Conservation (phyloP, 2,113 vertebrate species). For the Polyodon spathula region DNA sequence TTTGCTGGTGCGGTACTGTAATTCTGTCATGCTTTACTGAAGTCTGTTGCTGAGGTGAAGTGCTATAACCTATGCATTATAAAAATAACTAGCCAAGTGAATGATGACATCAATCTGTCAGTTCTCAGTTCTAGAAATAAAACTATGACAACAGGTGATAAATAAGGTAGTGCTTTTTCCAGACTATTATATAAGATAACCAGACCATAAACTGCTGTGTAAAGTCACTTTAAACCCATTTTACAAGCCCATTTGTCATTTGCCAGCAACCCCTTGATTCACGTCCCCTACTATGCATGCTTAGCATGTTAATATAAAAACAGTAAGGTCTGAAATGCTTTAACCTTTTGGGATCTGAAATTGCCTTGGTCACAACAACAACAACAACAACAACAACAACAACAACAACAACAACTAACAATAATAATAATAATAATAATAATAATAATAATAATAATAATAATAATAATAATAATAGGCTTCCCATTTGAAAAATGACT, state of each 20-base stretch:
- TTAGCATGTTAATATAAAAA: background rate
- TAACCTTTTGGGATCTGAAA: too few species aligned
- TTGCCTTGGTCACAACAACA: background rate
- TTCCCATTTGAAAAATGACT: too few species aligned
- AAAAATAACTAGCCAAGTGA: too few species aligned
- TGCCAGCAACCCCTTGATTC: background rate
- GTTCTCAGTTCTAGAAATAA: background rate
- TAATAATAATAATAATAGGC: too few species aligned
- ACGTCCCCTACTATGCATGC: background rate
- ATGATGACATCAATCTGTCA: background rate
- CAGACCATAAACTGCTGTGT: slow-evolving; percentile 1
- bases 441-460: too few species aligned
- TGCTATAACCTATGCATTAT: too few species aligned
- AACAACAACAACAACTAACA: too few species aligned
- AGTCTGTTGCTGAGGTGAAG: too few species aligned
- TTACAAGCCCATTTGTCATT: background rate
- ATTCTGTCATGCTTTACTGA: too few species aligned
- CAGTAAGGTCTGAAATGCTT: background rate
- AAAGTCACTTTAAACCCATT: background rate
- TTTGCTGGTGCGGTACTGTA: too few species aligned
- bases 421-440: too few species aligned
- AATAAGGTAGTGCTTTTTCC: background rate
- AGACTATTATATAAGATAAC: background rate
- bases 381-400: too few species aligned
- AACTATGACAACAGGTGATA: background rate